phyloP scores from a whole-genome alignment of 1,140 invertebrate species.

The Scaptomyza montana region DNA sequence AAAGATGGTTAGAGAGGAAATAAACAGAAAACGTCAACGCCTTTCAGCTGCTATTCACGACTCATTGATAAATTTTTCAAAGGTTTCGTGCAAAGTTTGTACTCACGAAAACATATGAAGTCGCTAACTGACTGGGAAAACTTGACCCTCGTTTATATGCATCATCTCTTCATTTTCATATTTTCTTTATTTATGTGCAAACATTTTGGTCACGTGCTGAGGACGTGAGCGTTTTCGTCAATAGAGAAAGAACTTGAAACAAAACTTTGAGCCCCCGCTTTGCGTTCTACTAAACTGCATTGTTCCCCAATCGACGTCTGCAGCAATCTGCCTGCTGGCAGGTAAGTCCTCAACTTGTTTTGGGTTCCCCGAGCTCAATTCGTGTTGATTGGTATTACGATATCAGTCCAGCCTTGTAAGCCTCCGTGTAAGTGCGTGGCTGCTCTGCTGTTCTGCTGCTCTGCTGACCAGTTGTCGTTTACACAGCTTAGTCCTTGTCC shows the following conservation, averaged over 20 bases:
- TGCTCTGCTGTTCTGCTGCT: neutral
- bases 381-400: slow-evolving; percentile 34
- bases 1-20: neutral
- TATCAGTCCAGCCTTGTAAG: slow-evolving; percentile 30
- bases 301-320: slow-evolving; percentile 34
- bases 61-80: slow-evolving; percentile 73
- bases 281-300: slow-evolving; percentile 44
- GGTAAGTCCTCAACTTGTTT: slow-evolving; percentile 23
- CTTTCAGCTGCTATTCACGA: slow-evolving; percentile 38
- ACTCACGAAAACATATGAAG: slow-evolving; percentile 59
- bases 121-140: slow-evolving; percentile 55
- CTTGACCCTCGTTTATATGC: slow-evolving; percentile 50
- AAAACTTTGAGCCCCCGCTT: slow-evolving; percentile 3
- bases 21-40: slow-evolving; percentile 10
- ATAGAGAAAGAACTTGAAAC: slow-evolving; percentile 41
- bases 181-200: slow-evolving; percentile 71
- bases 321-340: slow-evolving; percentile 40
- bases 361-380: neutral
- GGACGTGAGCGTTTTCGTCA: slow-evolving; percentile 70
- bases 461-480: slow-evolving; percentile 25
- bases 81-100: slow-evolving; percentile 56
- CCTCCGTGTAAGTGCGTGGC: slow-evolving; percentile 41
- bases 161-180: slow-evolving; percentile 70
- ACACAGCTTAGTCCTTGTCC: slow-evolving; percentile 55
- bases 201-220: slow-evolving; percentile 70